Base-by-base conservation (phyloP, 2,797 vertebrate genomes). In the Eidolon dupreanum region DNA sequence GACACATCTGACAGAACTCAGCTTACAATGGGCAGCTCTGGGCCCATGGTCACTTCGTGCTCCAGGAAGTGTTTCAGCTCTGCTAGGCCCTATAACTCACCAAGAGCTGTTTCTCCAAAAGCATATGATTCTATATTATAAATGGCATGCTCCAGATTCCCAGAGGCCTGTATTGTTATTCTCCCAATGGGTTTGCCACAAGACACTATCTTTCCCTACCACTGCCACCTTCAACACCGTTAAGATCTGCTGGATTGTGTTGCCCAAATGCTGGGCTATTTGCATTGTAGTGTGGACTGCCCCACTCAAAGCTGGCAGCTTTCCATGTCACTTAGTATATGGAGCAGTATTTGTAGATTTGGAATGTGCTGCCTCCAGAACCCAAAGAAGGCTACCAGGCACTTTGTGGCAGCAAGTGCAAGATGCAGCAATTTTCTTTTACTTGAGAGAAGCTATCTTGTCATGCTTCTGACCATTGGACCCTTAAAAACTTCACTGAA, bases 71-170 rank as follows among this genome's bases (percentile, higher is more conserved):
- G 10, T 38, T 86, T 66, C 83, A 16, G 28, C 4, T 87, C 59
- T 66, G 38, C 49, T 28, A 83, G 24, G 36, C 24, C 68, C 49
- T 85, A 41, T 63, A 90, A 89, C 28, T 61, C 66, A 81, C 53
- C 22, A 66, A 86, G 16, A 66, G 3, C 13, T 75, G 13, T 90
- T 96, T 15, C 38, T 89, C 51, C 85, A 96, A 97, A 89, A 51
- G 65, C 57, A 41, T 38, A 28, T 77, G 77, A 82, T 82, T 94
- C 66, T 65, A 19, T 88, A 19, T 43, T 81, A 26, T 38, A 88
- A 88, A 82, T 82, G 43, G 7, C 41, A 82, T 33, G 41, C 55
- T 53, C 43, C 63, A 91, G 94, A 92, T 88, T 83, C 46, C 89
- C 11, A 74, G 59, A 38, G 20, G 6, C 8, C 85, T 96, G 17